Base-by-base conservation (phyloP, 2,888 invertebrate species). In the Pemphredon lugubris region DNA sequence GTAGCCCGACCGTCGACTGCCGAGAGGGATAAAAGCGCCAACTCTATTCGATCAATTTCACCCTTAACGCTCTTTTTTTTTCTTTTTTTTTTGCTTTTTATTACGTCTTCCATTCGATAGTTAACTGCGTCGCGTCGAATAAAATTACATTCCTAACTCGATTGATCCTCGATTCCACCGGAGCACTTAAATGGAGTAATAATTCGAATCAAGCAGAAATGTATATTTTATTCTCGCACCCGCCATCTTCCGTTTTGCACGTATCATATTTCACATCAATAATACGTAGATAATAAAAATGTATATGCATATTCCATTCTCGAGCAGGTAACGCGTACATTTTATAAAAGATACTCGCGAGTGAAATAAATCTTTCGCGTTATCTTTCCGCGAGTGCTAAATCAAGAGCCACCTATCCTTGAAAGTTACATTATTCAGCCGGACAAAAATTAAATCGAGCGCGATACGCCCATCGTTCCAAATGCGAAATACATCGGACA, bases 391-490 rank as follows among this genome's bases (percentile, higher is more conserved):
- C 4, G n/a, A n/a, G 34, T n/a, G 34, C n/a, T 34, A 40, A 40
- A 55, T 63, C 55, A 26, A 30, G 54, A 54, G 45, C 39, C n/a
- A 40, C 55, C 34, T 34, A 34, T 34, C 34, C 34, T 34, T 34
- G 34, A 34, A 34, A 34, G 47, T 47, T 63, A 55, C 30, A 47
- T 47, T 48, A 55, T 63, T 55, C 61, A 32, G 37, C 30, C 39
- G n/a, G 14, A 5, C 37, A 5, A 11, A 39, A 30, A 55, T 63
- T 30, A 14, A 63, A 63, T 63, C 55, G 47, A 16, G 21, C 34
- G 26, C 1, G 14, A 5, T 5, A 40, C 30, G 23, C 9, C 16
- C 54, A 37, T 39, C 61, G 21, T 20, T 26, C 14, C 54, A 16
- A 18, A 39, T 1, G n/a, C 30, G 45, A 39, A 54, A 63, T 34